Evolutionary conservation across 2,888 invertebrate genomes (phyloP).

Genomic region (Ornithoptera priamus): DNA sequence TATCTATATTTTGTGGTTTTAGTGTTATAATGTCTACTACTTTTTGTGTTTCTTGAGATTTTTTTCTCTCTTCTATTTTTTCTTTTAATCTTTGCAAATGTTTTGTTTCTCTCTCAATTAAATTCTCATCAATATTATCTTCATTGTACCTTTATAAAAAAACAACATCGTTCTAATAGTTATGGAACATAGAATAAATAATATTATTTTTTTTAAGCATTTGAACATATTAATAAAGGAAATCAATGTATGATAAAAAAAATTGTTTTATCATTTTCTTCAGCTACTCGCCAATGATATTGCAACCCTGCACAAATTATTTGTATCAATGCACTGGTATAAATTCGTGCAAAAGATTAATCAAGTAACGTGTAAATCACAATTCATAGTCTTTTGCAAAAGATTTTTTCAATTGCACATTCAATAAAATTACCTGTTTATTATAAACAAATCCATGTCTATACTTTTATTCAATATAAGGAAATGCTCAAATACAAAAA

Average conservation of each 20-base stretch:
- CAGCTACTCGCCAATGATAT: neutral
- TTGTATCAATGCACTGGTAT: neutral
- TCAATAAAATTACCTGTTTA: slow-evolving; percentile 80
- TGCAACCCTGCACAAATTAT: neutral
- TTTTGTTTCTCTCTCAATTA: slow-evolving; percentile 71
- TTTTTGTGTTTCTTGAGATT: slow-evolving; percentile 49
- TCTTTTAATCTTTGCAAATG: slow-evolving; percentile 80
- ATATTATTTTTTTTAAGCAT: neutral
- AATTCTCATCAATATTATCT: slow-evolving; percentile 54
- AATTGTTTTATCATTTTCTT: neutral
- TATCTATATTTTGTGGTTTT: slow-evolving; percentile 36
- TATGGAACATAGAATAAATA: slow-evolving; percentile 10
- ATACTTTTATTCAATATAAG: neutral
- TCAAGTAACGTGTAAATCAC: too few species aligned
- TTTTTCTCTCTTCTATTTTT: slow-evolving; percentile 80
- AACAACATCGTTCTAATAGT: neutral
- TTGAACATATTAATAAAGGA: neutral
- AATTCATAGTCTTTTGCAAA: too few species aligned
- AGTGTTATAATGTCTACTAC: slow-evolving; percentile 44
- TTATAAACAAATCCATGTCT: slow-evolving; percentile 84
- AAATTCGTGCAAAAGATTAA: too few species aligned
- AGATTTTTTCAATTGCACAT: too few species aligned
- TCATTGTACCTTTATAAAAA: slow-evolving; percentile 67
- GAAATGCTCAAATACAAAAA: neutral
- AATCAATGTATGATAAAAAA: neutral